Evolutionary conservation across 2,113 vertebrate genomes (phyloP).

Genomic region (Cinclus cinclus): DNA sequence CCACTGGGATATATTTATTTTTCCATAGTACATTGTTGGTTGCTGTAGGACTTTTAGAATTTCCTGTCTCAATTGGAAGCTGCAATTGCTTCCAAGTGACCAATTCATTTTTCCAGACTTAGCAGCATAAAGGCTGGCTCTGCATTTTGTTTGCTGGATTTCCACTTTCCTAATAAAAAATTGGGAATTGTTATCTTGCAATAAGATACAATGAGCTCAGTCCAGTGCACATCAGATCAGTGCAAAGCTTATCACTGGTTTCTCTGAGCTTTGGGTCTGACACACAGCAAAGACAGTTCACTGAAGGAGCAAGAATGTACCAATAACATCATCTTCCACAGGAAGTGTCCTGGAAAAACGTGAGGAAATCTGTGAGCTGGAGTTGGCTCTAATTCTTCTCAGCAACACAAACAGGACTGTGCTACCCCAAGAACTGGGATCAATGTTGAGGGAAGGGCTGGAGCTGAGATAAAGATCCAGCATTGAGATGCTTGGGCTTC

Average conservation of each 20-base stretch:
- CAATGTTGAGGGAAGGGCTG: not conserved
- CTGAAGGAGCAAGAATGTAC: not conserved
- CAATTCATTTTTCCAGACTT: constrained; percentile 35
- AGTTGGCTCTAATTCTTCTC: not conserved
- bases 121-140: not conserved
- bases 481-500: not conserved
- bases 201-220: not conserved
- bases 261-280: not conserved
- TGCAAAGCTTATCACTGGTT: not conserved
- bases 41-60: constrained; percentile 27
- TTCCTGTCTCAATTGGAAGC: constrained; percentile 49
- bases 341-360: not conserved
- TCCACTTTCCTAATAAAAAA: not conserved
- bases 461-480: not conserved
- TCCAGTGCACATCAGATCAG: not conserved
- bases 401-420: not conserved
- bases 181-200: not conserved
- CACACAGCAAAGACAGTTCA: not conserved
- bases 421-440: not conserved
- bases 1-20: constrained; percentile 59
- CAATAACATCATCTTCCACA: not conserved
- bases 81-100: not conserved
- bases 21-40: constrained; percentile 64
- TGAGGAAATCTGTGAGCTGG: not conserved
- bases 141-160: constrained; percentile 18